These are phyloP conservation scores for Drosophila prolongata DNA, from an alignment of 2,888 invertebrate genomes.

Conservation along the genomic window DNA sequence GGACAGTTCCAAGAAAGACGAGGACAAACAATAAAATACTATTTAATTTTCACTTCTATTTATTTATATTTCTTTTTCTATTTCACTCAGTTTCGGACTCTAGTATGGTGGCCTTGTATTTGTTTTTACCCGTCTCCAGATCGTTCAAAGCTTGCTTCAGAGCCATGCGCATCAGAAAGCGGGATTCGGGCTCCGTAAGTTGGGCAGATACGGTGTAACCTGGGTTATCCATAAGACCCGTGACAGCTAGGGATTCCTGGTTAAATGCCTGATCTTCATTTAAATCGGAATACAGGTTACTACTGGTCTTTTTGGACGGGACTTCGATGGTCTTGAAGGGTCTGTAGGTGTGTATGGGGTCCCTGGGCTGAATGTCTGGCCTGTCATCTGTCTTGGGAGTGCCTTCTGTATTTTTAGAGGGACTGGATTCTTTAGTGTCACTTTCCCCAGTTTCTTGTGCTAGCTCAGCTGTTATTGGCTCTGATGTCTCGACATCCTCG, in stretches of 20 bases:
- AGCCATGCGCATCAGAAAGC: conserved; percentile 41
- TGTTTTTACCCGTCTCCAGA: conserved; percentile 29
- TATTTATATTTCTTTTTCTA: too few relatives aligned
- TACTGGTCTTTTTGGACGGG: neutral
- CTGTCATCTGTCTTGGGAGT: neutral
- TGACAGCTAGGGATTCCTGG: too few relatives aligned
- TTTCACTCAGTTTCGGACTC: neutral
- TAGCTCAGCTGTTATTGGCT: neutral
- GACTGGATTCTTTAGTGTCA: neutral
- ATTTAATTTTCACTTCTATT: too few relatives aligned
- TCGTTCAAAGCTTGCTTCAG: conserved; percentile 39
- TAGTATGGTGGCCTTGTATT: conserved; percentile 32
- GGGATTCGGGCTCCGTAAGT: conserved; percentile 35
- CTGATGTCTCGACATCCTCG: neutral
- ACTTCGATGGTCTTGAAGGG: conserved; percentile 28
- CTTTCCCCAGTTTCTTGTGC: neutral
- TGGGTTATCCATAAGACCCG: neutral
- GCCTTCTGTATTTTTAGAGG: neutral
- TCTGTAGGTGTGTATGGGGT: conserved; percentile 7
- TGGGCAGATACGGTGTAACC: neutral
- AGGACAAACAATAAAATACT: neutral
- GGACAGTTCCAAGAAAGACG: neutral
- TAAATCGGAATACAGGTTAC: neutral
- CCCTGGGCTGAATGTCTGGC: neutral
- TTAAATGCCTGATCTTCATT: neutral